Base-by-base conservation (phyloP, 2,888 invertebrate genomes). In the Heteromyza rotundicornis region DNA sequence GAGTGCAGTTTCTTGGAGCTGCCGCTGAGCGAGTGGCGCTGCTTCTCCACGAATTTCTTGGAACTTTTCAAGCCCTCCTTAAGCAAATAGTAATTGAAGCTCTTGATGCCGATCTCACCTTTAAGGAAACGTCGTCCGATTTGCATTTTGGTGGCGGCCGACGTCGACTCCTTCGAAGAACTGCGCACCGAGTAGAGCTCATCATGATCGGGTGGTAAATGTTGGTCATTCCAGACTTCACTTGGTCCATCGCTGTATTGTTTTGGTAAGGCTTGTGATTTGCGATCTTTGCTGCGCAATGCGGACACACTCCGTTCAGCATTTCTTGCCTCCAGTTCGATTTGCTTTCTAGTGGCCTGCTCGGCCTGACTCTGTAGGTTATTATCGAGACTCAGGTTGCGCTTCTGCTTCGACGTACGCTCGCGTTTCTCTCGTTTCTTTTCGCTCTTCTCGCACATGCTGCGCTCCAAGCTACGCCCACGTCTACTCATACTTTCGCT, bases 41-140 rank as follows among this genome's bases (percentile, higher is more conserved):
- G 80, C 60, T 81, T 82, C 23, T 80, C 79, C 0, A 77, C 75
- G 63, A 78, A 72, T 62, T 82, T 83, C 58, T 82, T 83, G 0
- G 80, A 78, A 51, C 80, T 80, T 64, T 82, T 83, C 5, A 84
- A 63, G 2, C 83, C 83, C 68, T 84, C 83, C 63, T 84, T 83
- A 0, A 84, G 70, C 20, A 84, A 69, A 68, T 84, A 84, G 64
- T 84, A 84, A 60, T 84, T 84, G 65, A 84, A 84, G 72, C 83
- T 84, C 65, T 83, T 83, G 10, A 84, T 84, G 59, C 83, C 83
- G 23, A 84, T 84, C 69, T 84, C 83, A 0, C 83, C 83, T 35
- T 79, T 79, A 1, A 84, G 68, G 32, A 84, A 79, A 5, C 82
- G 78, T 16, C 82, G 75, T 0, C 83, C 83, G 59, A 83, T 82